These are phyloP conservation scores for Callinectes sapidus DNA, from an alignment of 2,888 invertebrate genomes.

Conservation along the genomic window DNA sequence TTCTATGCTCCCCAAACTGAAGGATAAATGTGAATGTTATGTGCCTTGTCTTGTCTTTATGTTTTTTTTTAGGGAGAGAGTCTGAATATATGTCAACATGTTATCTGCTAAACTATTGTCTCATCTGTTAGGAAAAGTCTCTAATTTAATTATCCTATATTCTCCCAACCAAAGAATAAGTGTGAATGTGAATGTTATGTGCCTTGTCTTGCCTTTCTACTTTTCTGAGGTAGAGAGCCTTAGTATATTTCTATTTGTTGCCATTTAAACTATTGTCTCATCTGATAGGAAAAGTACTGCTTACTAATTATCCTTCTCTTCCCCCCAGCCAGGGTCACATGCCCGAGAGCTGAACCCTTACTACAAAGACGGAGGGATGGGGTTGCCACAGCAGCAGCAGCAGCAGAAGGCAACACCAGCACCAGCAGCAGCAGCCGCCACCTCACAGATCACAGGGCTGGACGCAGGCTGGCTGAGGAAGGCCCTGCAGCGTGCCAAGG, in stretches of 20 bases:
- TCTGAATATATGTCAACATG: too few relatives aligned
- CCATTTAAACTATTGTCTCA: too few relatives aligned
- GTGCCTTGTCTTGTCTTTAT: too few relatives aligned
- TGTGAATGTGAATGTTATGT: background rate
- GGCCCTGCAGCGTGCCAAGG: slow-evolving; percentile 79
- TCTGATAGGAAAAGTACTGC: background rate
- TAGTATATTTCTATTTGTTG: background rate
- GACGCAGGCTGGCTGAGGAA: slow-evolving; percentile 78
- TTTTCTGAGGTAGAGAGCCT: too few relatives aligned
- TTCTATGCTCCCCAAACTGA: too few relatives aligned
- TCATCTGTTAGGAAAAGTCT: too few relatives aligned
- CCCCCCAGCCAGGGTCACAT: slow-evolving; percentile 81
- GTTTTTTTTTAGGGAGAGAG: too few relatives aligned
- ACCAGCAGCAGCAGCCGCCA: slow-evolving; percentile 1
- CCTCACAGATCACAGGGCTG: background rate
- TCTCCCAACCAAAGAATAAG: background rate
- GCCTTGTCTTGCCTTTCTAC: too few relatives aligned
- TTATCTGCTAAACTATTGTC: too few relatives aligned
- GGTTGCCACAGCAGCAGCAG: slow-evolving; percentile 81
- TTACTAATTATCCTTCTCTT: background rate
- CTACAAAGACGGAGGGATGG: slow-evolving; percentile 92
- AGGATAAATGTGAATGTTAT: background rate
- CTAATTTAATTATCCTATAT: too few relatives aligned
- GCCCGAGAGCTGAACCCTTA: slow-evolving; percentile 91
- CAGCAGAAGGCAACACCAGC: slow-evolving; percentile 75